A percentile compares a stretch with the other conserved stretches of the same genome.
Conservation (phyloP, 1,140 invertebrate genomes). For the Saccostrea echinata region DNA sequence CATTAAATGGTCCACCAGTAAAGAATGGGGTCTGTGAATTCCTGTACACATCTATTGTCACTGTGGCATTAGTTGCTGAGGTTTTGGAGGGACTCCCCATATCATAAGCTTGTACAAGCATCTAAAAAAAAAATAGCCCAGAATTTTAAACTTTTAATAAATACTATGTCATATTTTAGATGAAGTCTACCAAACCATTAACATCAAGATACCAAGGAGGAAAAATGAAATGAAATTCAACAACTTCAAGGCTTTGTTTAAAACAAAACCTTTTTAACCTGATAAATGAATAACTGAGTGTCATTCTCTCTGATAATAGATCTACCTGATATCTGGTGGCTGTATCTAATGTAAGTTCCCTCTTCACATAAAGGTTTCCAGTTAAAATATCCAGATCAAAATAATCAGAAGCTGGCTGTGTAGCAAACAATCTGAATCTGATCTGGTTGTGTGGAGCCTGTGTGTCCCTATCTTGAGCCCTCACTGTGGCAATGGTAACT, state of each 20-base stretch:
- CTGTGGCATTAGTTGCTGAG: constrained; percentile 26
- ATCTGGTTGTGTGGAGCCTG: constrained; percentile 68
- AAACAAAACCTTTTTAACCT: too few species aligned
- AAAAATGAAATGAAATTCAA: not conserved
- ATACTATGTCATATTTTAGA: too few species aligned
- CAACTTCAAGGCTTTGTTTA: too few species aligned
- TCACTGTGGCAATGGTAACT: constrained; percentile 53
- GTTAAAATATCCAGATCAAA: constrained; percentile 63
- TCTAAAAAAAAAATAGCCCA: constrained; percentile 40
- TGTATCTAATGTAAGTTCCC: constrained; percentile 47
- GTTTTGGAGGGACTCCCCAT: constrained; percentile 87
- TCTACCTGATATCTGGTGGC: constrained; percentile 9
- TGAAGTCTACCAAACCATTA: not conserved
- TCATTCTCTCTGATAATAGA: too few species aligned
- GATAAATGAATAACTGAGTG: too few species aligned
- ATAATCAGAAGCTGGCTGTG: constrained; percentile 56
- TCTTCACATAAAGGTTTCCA: constrained; percentile 64
- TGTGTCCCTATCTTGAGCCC: constrained; percentile 62
- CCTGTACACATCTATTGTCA: constrained; percentile 80
- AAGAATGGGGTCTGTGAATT: constrained; percentile 76
- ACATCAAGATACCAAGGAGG: not conserved
- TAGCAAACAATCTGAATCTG: constrained; percentile 55
- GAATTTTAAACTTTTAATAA: not conserved
- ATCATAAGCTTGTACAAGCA: constrained; percentile 84
- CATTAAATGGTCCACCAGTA: not conserved